phyloP scores from a whole-genome alignment of 2,888 invertebrate genomes.

The Drosophila leonis region DNA sequence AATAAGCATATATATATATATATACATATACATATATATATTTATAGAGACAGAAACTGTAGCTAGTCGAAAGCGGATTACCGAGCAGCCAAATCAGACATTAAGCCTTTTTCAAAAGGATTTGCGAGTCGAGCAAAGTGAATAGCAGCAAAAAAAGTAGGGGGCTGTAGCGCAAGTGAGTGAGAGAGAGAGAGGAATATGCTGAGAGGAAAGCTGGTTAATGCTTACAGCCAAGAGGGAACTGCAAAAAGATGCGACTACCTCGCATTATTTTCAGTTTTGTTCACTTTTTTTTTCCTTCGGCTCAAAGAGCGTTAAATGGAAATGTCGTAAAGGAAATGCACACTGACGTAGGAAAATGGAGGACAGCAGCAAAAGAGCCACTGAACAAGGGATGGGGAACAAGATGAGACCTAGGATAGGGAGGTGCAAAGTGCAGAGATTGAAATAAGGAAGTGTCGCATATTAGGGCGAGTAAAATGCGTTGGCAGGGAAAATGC shows the following conservation, averaged over 20 bases:
- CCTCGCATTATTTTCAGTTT: slow-evolving; percentile 27
- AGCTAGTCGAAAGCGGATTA: slow-evolving; percentile 69
- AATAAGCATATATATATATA: slow-evolving; percentile 32
- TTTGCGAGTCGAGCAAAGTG: slow-evolving; percentile 53
- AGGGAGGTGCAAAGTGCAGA: slow-evolving; percentile 12
- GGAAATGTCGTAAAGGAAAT: slow-evolving; percentile 67
- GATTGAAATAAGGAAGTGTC: slow-evolving; percentile 39
- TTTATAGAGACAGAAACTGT: slow-evolving; percentile 29
- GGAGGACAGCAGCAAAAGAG: slow-evolving; percentile 23
- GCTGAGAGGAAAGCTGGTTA: slow-evolving; percentile 18
- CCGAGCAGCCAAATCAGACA: slow-evolving; percentile 63
- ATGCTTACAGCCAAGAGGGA: slow-evolving; percentile 25
- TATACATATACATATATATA: background rate
- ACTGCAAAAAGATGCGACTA: slow-evolving; percentile 20
- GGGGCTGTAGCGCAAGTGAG: background rate
- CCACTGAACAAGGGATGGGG: slow-evolving; percentile 9
- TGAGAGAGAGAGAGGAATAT: background rate
- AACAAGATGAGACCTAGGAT: slow-evolving; percentile 11
- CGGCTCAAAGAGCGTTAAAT: slow-evolving; percentile 36
- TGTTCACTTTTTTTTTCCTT: slow-evolving; percentile 4
- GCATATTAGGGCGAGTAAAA: slow-evolving; percentile 42
- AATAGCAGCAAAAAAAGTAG: slow-evolving; percentile 33
- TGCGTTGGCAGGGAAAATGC: slow-evolving; percentile 21
- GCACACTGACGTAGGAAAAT: slow-evolving; percentile 38
- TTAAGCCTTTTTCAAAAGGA: slow-evolving; percentile 72